Conservation (phyloP, 2,888 invertebrate species). For the Keiferia lycopersicella region DNA sequence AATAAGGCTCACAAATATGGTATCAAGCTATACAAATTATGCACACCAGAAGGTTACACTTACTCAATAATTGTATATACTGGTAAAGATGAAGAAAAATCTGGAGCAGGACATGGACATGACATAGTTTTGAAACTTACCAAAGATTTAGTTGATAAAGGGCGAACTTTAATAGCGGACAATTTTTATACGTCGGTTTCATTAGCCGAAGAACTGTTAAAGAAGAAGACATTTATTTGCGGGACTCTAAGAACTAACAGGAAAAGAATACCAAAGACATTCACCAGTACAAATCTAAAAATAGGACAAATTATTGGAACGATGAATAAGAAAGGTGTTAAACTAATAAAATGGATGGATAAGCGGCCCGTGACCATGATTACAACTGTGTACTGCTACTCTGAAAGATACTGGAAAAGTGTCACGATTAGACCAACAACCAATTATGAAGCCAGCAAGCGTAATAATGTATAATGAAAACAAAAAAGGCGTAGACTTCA, state of each 20-base stretch:
- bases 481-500: slow-evolving; percentile 40
- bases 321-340: slow-evolving; percentile 41
- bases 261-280: slow-evolving; percentile 39
- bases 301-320: slow-evolving; percentile 39
- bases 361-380: slow-evolving; percentile 38
- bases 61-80: slow-evolving; percentile 37
- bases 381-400: slow-evolving; percentile 33
- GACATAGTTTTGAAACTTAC: slow-evolving; percentile 30
- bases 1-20: slow-evolving; percentile 47
- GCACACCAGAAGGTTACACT: slow-evolving; percentile 43
- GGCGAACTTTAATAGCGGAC: slow-evolving; percentile 40
- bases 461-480: slow-evolving; percentile 38
- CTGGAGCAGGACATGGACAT: slow-evolving; percentile 28
- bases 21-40: slow-evolving; percentile 48
- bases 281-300: slow-evolving; percentile 35
- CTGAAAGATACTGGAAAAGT: slow-evolving; percentile 27
- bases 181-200: slow-evolving; percentile 43
- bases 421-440: slow-evolving; percentile 32
- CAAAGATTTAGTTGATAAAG: slow-evolving; percentile 33
- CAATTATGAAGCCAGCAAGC: slow-evolving; percentile 34
- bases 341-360: slow-evolving; percentile 39
- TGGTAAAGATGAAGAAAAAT: slow-evolving; percentile 34
- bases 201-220: slow-evolving; percentile 37
- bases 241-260: slow-evolving; percentile 39
- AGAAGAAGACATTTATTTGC: slow-evolving; percentile 36